Percentiles rank a stretch among this genome's conserved stretches.
Conservation (phyloP, 1,140 invertebrate species). For the Ericerus pela region DNA sequence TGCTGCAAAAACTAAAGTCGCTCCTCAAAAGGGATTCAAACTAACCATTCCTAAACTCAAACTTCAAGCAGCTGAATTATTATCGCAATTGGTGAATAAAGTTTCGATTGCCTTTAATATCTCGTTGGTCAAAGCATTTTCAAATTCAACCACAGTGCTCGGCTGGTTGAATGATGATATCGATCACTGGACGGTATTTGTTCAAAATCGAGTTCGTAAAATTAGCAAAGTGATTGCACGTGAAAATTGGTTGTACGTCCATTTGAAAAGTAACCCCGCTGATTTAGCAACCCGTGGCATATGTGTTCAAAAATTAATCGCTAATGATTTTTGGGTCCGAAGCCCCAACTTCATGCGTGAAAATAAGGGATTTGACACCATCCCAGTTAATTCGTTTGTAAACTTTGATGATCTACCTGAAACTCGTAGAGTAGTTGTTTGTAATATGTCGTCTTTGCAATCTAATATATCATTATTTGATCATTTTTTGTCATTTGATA, state of each 20-base stretch:
- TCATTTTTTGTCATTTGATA: too few species aligned
- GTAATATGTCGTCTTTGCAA: too few species aligned
- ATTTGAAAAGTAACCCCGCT: conserved; percentile 24
- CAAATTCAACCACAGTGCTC: conserved; percentile 26
- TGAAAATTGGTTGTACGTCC: conserved; percentile 22
- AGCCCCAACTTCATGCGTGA: not conserved
- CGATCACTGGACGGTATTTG: conserved; percentile 23
- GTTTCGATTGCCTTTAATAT: not conserved
- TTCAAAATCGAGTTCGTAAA: not conserved
- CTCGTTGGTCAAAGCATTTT: conserved; percentile 17
- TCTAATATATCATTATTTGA: too few species aligned
- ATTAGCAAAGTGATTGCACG: not conserved
- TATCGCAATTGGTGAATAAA: not conserved
- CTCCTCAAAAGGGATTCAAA: conserved; percentile 17
- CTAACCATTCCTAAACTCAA: conserved; percentile 19
- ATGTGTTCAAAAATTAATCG: not conserved
- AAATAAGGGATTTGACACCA: too few species aligned
- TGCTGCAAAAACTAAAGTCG: conserved; percentile 17
- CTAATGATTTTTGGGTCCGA: not conserved
- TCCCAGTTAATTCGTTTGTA: too few species aligned
- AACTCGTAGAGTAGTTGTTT: too few species aligned
- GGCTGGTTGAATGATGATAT: conserved; percentile 25
- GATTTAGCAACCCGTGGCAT: conserved; percentile 17
- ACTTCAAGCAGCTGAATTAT: conserved; percentile 20
- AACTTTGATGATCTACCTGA: too few species aligned